phyloP scores from a whole-genome alignment of 2,113 vertebrate species.

The Brachionichthys hirsutus region DNA sequence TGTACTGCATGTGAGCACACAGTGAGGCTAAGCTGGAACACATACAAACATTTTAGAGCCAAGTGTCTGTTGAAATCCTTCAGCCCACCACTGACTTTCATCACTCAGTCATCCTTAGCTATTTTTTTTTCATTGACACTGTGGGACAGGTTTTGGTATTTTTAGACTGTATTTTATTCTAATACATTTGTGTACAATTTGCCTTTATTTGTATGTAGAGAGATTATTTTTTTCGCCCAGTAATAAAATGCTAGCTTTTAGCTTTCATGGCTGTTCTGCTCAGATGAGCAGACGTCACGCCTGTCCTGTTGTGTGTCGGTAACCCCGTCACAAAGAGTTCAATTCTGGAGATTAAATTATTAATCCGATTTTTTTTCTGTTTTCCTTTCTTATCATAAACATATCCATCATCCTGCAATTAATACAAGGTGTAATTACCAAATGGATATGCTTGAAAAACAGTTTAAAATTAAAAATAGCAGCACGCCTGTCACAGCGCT shows the following conservation, averaged over 20 bases:
- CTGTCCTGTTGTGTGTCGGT: not conserved
- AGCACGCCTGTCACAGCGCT: conserved; percentile 49
- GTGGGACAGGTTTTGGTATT: not conserved
- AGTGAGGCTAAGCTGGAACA: conserved; percentile 12
- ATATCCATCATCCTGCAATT: conserved; percentile 54
- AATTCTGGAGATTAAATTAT: conserved; percentile 24
- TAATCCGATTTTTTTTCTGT: conserved; percentile 35
- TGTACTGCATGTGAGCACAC: conserved; percentile 35
- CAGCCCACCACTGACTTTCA: conserved; percentile 19
- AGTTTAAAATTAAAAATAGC: conserved; percentile 42
- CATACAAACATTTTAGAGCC: conserved; percentile 22
- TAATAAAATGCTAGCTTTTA: not conserved
- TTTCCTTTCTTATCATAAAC: conserved; percentile 34
- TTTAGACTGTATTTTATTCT: too few species aligned
- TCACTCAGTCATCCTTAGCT: conserved; percentile 8
- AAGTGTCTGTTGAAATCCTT: conserved; percentile 9
- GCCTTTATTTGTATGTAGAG: not conserved
- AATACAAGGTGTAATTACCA: conserved; percentile 39
- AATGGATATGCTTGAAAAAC: conserved; percentile 33
- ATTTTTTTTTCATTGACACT: conserved; percentile 2
- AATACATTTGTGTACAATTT: too few species aligned
- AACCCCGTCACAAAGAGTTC: not conserved
- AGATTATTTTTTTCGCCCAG: not conserved
- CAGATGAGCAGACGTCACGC: not conserved
- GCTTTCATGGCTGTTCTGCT: not conserved